Conservation (phyloP, 2,888 invertebrate genomes). For the Ramazzottius varieornatus region DNA sequence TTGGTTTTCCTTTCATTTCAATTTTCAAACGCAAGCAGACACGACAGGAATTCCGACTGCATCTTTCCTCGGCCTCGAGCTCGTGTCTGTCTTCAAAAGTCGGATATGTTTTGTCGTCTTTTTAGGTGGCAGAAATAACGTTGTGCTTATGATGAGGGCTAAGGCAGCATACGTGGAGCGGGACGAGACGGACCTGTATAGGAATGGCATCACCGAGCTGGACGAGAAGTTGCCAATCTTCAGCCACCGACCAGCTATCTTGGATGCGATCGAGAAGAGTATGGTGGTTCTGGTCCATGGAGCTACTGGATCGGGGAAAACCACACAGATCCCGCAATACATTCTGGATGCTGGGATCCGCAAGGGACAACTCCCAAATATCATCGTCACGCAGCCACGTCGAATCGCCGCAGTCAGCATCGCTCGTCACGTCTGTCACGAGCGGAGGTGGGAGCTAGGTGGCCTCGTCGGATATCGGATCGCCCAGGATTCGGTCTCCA, state of each 20-base stretch:
- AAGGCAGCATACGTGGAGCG: neutral
- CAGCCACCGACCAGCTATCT: constrained; percentile 26
- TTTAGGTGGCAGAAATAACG: too few species aligned
- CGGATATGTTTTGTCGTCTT: too few species aligned
- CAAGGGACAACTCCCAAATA: neutral
- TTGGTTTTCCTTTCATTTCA: too few species aligned
- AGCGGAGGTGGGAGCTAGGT: constrained; percentile 52
- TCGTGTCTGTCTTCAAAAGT: too few species aligned
- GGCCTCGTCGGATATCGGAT: constrained; percentile 69
- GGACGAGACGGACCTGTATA: neutral
- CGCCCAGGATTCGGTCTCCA: neutral
- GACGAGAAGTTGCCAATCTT: neutral
- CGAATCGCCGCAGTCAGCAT: constrained; percentile 75
- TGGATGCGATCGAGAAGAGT: constrained; percentile 46
- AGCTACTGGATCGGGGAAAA: constrained; percentile 77
- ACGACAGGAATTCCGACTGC: too few species aligned
- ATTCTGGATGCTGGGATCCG: constrained; percentile 46
- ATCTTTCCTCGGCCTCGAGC: too few species aligned
- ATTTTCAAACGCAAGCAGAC: too few species aligned
- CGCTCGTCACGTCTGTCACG: constrained; percentile 51
- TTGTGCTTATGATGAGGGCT: too few species aligned
- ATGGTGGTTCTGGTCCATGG: constrained; percentile 62
- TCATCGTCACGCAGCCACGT: constrained; percentile 59
- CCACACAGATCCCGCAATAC: constrained; percentile 79
- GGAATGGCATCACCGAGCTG: neutral